Base-by-base conservation (phyloP, 2,888 invertebrate species). In the Lordiphosa fenestrarum region DNA sequence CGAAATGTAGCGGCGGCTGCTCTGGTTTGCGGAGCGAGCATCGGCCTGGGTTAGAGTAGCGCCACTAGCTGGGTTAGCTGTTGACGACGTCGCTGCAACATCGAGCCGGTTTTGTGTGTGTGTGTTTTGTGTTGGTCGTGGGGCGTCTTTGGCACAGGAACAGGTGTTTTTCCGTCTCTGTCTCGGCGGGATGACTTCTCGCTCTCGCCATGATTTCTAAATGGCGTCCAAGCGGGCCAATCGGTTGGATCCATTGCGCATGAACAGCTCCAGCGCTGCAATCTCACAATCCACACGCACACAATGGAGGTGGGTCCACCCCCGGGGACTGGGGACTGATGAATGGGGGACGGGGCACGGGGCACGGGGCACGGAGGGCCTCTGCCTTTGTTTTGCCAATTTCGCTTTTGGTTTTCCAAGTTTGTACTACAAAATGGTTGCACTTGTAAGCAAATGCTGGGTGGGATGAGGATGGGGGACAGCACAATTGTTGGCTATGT, bases 151-250 rank as follows among this genome's bases (percentile, higher is more conserved):
- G 63, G 60, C 44, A 41, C 64, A 64, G 66, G 62, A 84, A 84
- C 81, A 81, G 81, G 81, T 81, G 81, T 81, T 78, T 73, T 69
- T 78, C 63, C 66, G 70, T 69, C 56, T 52, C 61, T 36, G 49
- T 5, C 44, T 7, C 4, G 19, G 9, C 10, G 12, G 10, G 13
- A 10, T 7, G 23, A 13, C 21, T 15, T 44, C 13, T 52, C 50
- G 35, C 36, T 46, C 46, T 40, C 46, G 33, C 25, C 54, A 47
- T 48, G 55, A 66, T 84, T 86, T 87, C 83, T 87, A 87, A 87
- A 88, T 88, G 88, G 88, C 88, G 88, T 86, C 85, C 83, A 84
- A 84, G 78, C 82, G 82, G 82, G 80, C 89, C 89, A 89, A 89
- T 89, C 88, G 87, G 84, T 82, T 76, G 71, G 63, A 30, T n/a